phyloP scores from a whole-genome alignment of 2,888 invertebrate genomes.

The Dryomyza anilis region DNA sequence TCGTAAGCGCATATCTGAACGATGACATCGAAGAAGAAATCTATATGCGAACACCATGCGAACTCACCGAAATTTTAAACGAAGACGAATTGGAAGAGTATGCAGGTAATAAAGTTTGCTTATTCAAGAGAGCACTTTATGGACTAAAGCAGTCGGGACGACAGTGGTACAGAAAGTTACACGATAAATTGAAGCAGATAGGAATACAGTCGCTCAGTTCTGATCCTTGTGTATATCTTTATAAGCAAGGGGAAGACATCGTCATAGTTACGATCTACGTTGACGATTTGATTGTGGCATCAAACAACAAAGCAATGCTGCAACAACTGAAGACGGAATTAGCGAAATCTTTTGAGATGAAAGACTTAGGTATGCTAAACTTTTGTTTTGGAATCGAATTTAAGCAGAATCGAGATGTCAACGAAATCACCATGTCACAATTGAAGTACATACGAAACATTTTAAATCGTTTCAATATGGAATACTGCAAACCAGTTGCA shows the following conservation, averaged over 20 bases:
- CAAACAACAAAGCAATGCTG: conserved; percentile 17
- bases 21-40: conserved; percentile 35
- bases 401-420: conserved; percentile 12
- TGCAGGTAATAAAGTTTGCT: conserved; percentile 30
- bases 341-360: conserved; percentile 28
- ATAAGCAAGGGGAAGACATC: conserved; percentile 1
- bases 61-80: conserved; percentile 23
- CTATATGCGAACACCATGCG: conserved; percentile 33
- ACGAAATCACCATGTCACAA: conserved; percentile 22
- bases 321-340: conserved; percentile 18
- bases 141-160: conserved; percentile 36
- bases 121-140: conserved; percentile 36
- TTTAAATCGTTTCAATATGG: conserved; percentile 23
- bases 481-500: conserved; percentile 24
- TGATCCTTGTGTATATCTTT: conserved; percentile 35
- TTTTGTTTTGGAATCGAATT: conserved; percentile 32
- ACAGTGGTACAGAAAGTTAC: conserved; percentile 37
- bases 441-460: conserved; percentile 23
- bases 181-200: conserved; percentile 33
- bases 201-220: conserved; percentile 29
- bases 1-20: conserved; percentile 38
- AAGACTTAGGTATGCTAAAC: conserved; percentile 27
- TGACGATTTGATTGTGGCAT: conserved; percentile 22
- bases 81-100: conserved; percentile 9
- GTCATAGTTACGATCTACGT: conserved; percentile 27